Evolutionary conservation across 1,140 invertebrate genomes (phyloP), one percentile per base, ranked within the genome.

Genomic region (Druon quercuslanigerum): DNA sequence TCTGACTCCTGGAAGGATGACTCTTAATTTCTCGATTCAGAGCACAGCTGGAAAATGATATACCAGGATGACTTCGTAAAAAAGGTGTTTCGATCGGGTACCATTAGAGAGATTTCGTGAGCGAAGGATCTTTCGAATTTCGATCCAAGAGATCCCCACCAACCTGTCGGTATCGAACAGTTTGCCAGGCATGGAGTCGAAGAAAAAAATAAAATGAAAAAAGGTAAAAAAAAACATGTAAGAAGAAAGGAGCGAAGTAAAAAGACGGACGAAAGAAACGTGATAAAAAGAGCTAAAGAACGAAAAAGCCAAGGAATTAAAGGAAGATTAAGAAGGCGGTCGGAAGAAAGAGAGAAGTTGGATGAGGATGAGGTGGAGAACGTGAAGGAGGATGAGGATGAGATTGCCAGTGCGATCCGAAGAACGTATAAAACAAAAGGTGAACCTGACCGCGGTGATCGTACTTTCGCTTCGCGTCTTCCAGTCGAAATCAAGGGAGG

Each of bases 281-380:
- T 20, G 51, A 73, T 52, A 76, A 74, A 77, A 72, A 56, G 83
- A 80, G 73, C 74, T 78, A 80, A 40, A 71, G 81, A 84, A 81
- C 78, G 79, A 82, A 83, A n/a, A 83, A 86, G 76, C 76, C 75
- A 74, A 82, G 78, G 84, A 84, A 85, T 86, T 84, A 85, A 86
- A 83, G 81, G 81, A 80, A 82, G 85, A 85, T 85, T 85, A 83
- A 82, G 80, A 83, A 84, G 74, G 78, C 78, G 78, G 74, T 77
- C 50, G 56, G 72, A 51, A 71, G 77, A 81, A 81, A 81, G 75
- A 70, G 71, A 73, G n/a, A 70, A 52, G 66, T 20, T 51, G 50
- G 70, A 71, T 25, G 51, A 51, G 51, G 51, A 46, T 71, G 52
- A 71, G 25, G 46, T 46, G 54, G 71, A 73, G 76, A 73, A 66